Conservation (phyloP, 1,140 invertebrate species). For the Zaprionus africanus region DNA sequence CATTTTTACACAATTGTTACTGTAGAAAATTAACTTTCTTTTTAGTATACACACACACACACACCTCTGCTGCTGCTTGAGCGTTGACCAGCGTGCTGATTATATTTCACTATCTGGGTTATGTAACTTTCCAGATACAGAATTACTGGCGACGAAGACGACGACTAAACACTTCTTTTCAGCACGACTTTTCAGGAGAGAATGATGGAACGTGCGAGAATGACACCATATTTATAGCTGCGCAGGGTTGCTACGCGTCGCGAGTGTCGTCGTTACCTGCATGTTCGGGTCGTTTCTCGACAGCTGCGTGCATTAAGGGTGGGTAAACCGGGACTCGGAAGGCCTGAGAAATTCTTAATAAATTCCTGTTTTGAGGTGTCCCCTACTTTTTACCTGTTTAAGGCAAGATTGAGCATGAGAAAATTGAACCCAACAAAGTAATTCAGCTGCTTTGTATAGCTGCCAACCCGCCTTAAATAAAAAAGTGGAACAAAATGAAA, state of each 20-base stretch:
- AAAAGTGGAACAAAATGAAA: neutral
- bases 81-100: conserved; percentile 31
- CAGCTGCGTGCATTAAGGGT: conserved; percentile 13
- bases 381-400: conserved; percentile 5
- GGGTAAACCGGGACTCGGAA: neutral
- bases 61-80: conserved; percentile 61
- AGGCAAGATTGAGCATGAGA: neutral
- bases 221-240: conserved; percentile 33
- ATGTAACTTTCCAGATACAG: conserved; percentile 34
- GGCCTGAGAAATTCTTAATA: neutral
- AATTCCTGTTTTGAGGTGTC: neutral
- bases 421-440: conserved; percentile 31
- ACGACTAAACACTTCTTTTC: conserved; percentile 23
- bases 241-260: conserved; percentile 44
- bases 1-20: conserved; percentile 47
- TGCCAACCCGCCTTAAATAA: conserved; percentile 29
- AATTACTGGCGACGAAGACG: conserved; percentile 15
- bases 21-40: conserved; percentile 46
- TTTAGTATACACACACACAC: conserved; percentile 44
- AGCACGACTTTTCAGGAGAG: conserved; percentile 12
- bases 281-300: neutral
- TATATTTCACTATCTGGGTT: conserved; percentile 24
- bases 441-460: conserved; percentile 2
- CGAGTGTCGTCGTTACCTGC: conserved; percentile 30
- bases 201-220: conserved; percentile 32